A percentile compares a stretch with the other conserved stretches of the same genome.
Conservation (phyloP, 64 coral and sea anemone genomes). For the Acropora yongei region DNA sequence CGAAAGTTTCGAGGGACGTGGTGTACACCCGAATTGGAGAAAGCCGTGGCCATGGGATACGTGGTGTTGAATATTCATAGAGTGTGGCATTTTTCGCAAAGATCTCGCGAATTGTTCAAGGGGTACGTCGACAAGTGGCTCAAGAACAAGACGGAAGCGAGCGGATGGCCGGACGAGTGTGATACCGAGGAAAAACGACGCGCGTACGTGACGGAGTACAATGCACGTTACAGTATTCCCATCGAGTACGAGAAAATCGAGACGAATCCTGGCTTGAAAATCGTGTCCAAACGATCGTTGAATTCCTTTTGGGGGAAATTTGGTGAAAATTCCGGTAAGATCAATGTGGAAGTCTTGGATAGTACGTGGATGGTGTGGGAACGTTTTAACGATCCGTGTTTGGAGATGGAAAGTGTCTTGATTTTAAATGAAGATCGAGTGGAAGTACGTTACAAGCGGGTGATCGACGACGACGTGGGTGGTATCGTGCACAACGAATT, state of each 20-base stretch:
- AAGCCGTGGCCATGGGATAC: too few species aligned
- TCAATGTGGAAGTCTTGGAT: neutral
- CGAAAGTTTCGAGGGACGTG: too few species aligned
- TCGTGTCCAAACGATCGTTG: neutral
- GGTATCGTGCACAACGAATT: conserved; percentile 30
- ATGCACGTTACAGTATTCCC: neutral
- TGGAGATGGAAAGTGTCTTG: neutral
- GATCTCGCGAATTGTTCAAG: neutral
- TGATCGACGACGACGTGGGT: neutral
- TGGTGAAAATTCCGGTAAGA: neutral
- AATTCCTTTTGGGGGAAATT: neutral
- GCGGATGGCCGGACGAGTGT: neutral
- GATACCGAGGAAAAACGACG: neutral
- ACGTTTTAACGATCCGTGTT: neutral
- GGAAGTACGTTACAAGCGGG: neutral
- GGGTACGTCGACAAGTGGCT: neutral
- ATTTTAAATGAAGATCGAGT: neutral
- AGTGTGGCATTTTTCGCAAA: neutral
- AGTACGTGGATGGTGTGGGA: too few species aligned
- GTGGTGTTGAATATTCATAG: too few species aligned
- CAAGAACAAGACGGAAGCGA: neutral
- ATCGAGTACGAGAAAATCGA: neutral
- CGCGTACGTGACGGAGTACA: neutral
- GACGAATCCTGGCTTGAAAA: neutral
- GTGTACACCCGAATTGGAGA: too few species aligned